Base-by-base conservation (phyloP, 2,797 vertebrate species). In the Okamejei kenojei region DNA sequence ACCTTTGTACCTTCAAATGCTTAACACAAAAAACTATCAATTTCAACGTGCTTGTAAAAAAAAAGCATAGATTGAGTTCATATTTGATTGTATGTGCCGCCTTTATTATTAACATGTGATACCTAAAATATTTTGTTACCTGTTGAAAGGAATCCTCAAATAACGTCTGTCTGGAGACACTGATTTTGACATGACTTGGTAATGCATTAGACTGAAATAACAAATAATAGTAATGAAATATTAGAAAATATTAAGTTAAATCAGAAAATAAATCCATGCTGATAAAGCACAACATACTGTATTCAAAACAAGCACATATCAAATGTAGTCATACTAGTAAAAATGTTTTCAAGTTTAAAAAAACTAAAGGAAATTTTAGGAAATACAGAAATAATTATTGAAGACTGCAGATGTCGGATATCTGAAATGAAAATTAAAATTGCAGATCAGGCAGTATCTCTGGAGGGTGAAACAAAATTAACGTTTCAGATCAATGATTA, bases 111-210 rank as follows among this genome's bases (percentile, higher is more conserved):
- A 76, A 38, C 21, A 58, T 63, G 29, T 93, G n/a, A 21, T 2
- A 77, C 17, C 54, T 77, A 29, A 76, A 63, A 38, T 32, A 23
- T 5, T 76, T 93, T 93, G 96, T 96, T 95, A 99, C 98, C 98
- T 99, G 98, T 94, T 99, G 98, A 94, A 99, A 99, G 0, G 99
- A 99, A 94, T 99, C 99, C 94, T 99, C 99, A 5, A 99, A 99
- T 94, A 99, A 97, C 0, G 98, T 99, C 96, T 99, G 98, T 93
- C 98, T 97, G 61, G 98, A 99, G 93, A 99, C 98, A 0, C 98
- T 98, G 96, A 99, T 99, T 96, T 99, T 99, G 95, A 99, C 98
- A 0, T 99, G 99, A 95, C 98, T 99, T 93, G 98, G 98, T 93
- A 99, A 95, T 0, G 98, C 98, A 0, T 99, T 99, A 0, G 98